Percentiles rank a stretch among this genome's conserved stretches.
These are phyloP conservation scores for Astropecten irregularis DNA, from an alignment of 53 echinoderm and acorn worm genomes.

Conservation along the genomic window DNA sequence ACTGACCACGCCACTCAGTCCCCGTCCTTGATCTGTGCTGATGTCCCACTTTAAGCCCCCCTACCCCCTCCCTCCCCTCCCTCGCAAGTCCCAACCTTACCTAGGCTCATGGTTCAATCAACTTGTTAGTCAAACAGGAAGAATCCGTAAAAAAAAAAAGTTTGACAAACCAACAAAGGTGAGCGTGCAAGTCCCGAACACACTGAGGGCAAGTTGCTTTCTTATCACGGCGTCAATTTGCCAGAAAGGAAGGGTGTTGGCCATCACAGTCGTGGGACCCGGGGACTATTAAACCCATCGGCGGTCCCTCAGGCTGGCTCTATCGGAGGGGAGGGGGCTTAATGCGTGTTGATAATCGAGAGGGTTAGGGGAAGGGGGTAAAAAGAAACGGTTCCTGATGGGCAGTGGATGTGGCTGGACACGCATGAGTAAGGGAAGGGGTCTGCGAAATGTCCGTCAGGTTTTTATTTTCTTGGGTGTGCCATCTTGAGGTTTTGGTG, in stretches of 20 bases:
- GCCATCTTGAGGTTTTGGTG: no score
- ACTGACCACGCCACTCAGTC: no score
- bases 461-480: background rate
- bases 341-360: no score
- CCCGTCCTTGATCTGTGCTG: no score
- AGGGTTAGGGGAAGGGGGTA: background rate
- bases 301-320: background rate
- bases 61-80: no score
- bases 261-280: background rate
- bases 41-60: no score
- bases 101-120: constrained; percentile 13
- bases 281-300: background rate
- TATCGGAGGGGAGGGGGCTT: background rate
- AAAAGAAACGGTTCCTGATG: no score
- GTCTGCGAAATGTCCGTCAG: background rate
- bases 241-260: constrained; percentile 22
- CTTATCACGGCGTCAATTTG: constrained; percentile 38
- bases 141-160: background rate
- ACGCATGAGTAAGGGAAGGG: background rate
- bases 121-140: constrained; percentile 20
- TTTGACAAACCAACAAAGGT: constrained; percentile 1
- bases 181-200: background rate
- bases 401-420: no score
- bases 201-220: background rate
- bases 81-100: no score